A percentile compares a stretch with the other conserved stretches of the same genome.
Evolutionary conservation across 30 jellyfish, hydroid and myxozoan genomes (phyloP).

Genomic region (Euphysa ruthae): DNA sequence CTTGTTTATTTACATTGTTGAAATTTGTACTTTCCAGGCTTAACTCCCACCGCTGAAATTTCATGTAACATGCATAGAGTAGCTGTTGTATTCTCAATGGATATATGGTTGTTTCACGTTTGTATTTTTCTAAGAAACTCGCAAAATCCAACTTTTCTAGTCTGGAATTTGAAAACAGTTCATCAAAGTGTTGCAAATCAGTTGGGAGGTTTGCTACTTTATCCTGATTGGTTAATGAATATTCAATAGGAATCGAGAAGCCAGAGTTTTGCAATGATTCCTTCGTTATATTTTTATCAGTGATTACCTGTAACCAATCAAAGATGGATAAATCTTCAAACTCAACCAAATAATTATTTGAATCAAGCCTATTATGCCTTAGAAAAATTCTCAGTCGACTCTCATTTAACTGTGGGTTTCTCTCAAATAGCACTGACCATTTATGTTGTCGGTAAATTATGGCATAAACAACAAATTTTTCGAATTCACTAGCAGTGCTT

Average conservation of each 20-base stretch:
- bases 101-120: not conserved
- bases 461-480: slow-evolving; percentile 11
- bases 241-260: slow-evolving; percentile 2
- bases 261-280: not conserved
- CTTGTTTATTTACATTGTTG: not conserved
- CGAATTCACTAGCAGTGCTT: not conserved
- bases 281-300: not conserved
- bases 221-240: not conserved
- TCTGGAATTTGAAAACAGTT: not conserved
- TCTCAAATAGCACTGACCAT: slow-evolving; percentile 8
- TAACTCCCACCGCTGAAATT: slow-evolving; percentile 17
- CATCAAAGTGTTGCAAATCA: not conserved
- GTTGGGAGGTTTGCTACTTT: not conserved
- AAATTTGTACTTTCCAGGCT: not conserved
- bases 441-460: slow-evolving; percentile 7
- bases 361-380: slow-evolving; percentile 1
- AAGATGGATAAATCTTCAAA: not conserved
- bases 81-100: slow-evolving; percentile 6
- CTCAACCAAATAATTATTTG: slow-evolving; percentile 8
- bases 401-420: not conserved
- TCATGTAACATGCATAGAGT: slow-evolving; percentile 5
- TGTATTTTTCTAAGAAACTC: not conserved
- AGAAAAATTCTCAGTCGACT: not conserved
- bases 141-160: not conserved
- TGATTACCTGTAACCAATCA: slow-evolving; percentile 2